A percentile compares a stretch with the other conserved stretches of the same genome.
These are phyloP conservation scores for Helicorthomorpha holstii DNA, from an alignment of 1,140 invertebrate species.

Conservation along the genomic window DNA sequence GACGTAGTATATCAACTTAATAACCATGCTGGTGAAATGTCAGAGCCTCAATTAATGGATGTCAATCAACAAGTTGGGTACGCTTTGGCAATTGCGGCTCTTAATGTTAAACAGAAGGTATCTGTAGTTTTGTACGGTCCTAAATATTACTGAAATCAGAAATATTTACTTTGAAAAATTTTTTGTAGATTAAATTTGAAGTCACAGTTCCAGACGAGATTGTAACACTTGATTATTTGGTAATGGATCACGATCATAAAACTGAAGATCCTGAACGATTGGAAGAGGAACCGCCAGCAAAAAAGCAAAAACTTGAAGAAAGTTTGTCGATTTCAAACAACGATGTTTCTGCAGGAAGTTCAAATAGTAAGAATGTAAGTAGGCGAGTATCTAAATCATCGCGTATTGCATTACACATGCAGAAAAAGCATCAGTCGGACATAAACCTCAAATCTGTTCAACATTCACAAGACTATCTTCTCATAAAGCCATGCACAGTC, in stretches of 20 bases:
- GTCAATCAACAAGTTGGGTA: constrained; percentile 17
- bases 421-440: constrained; percentile 22
- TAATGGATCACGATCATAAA: background rate
- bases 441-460: constrained; percentile 9
- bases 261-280: background rate
- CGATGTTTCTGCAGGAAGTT: background rate
- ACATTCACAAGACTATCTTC: constrained; percentile 12
- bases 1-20: constrained; percentile 22
- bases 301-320: background rate
- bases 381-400: constrained; percentile 19
- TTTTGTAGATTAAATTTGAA: constrained; percentile 26
- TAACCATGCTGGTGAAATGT: constrained; percentile 1
- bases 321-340: constrained; percentile 1
- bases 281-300: background rate
- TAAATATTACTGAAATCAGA: background rate
- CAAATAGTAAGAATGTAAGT: background rate
- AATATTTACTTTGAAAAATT: background rate
- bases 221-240: constrained; percentile 26
- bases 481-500: constrained; percentile 10
- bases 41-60: constrained; percentile 2
- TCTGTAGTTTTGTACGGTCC: background rate
- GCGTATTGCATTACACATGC: constrained; percentile 32
- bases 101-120: constrained; percentile 14
- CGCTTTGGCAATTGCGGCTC: constrained; percentile 19
- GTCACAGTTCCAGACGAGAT: constrained; percentile 39